Base-by-base conservation (phyloP, 2,797 vertebrate genomes). In the Typhlichthys eigenmanni region DNA sequence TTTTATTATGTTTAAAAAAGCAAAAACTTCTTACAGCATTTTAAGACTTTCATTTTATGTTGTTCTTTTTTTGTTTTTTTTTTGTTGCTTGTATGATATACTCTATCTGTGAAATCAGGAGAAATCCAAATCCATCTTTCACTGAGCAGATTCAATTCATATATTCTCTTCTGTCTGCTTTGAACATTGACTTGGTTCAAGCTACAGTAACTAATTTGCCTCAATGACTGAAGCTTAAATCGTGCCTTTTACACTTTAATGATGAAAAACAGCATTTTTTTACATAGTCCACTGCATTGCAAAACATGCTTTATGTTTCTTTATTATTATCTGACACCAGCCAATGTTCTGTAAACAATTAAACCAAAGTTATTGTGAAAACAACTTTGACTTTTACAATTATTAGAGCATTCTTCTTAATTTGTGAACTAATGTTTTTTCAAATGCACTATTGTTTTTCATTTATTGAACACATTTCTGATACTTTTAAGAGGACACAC, bases 1-100 rank as follows among this genome's bases (percentile, higher is more conserved):
- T 93, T 93, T 93, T 92, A 87, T 87, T 89, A 89, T 86, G 65
- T 91, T 88, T 29, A 29, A 77, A 71, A 81, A 58, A 49, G 75
- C 46, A 59, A 57, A 73, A 64, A 55, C 87, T 88, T 90, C 88
- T 77, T 91, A 85, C 71, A 68, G 69, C 72, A 72, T 79, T 82
- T 71, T 52, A 63, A 76, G 56, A 61, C 68, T 79, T 81, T 48
- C 50, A 49, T 69, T 83, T 74, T 47, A 57, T 62, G 52, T 51
- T 12, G 46, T 47, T 47, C 9, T 47, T 47, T 13, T 13, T 47
- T 24, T n/a, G n/a, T 38, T 38, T 1, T 38, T 69, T 62, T 52
- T 66, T 63, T 66, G 69, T 47, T 76, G 43, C 53, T 59, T 71
- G 38, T 43, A 43, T 63, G 4, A 66, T 78, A 73, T 68, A 57